These are phyloP conservation scores for Apteryx owenii DNA, from an alignment of 2,113 vertebrate genomes.

Conservation along the genomic window DNA sequence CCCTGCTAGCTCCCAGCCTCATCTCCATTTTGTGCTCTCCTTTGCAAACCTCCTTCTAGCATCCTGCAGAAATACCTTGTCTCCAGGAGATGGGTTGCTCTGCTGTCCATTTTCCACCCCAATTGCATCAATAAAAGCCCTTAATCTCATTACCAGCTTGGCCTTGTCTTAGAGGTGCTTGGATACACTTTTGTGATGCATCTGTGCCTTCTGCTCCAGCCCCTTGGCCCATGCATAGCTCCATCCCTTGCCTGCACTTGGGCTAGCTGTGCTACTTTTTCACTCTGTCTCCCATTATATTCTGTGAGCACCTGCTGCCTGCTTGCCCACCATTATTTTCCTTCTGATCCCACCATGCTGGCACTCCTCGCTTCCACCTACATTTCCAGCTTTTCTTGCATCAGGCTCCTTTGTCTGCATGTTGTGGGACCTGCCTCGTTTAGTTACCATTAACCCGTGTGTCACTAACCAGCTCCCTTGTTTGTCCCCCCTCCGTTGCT, in stretches of 20 bases:
- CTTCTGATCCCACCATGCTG: neutral
- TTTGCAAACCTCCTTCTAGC: neutral
- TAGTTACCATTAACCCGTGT: neutral
- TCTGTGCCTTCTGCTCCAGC: neutral
- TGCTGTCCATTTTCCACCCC: neutral
- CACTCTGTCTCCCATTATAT: rapidly evolving
- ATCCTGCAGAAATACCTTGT: neutral
- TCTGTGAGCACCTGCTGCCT: neutral
- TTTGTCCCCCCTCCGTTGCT: conserved; percentile 68
- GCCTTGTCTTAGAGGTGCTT: neutral
- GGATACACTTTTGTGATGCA: rapidly evolving
- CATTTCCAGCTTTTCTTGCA: neutral
- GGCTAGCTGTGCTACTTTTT: neutral
- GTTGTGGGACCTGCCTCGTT: neutral
- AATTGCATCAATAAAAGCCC: neutral
- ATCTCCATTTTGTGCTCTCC: neutral
- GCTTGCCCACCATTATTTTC: neutral
- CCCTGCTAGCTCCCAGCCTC: neutral
- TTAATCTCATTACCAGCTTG: neutral
- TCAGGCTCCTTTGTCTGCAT: neutral
- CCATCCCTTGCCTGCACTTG: neutral
- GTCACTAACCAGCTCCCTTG: conserved; percentile 64
- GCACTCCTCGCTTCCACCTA: neutral
- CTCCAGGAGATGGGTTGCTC: neutral
- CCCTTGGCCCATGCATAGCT: neutral